These are phyloP conservation scores for Drosophila ochracea DNA, from an alignment of 2,888 invertebrate genomes.

Conservation along the genomic window DNA sequence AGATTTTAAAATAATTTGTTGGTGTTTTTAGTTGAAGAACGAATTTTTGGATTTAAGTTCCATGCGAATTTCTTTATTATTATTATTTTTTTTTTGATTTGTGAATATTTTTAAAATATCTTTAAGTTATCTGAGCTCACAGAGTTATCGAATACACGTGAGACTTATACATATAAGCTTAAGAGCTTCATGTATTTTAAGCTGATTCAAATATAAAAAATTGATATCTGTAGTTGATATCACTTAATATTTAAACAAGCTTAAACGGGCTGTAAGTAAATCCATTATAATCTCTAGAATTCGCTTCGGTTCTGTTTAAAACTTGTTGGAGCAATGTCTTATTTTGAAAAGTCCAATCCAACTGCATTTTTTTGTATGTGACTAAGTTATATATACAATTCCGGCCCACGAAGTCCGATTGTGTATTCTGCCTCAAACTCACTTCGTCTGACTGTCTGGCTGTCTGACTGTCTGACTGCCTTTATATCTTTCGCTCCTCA, in stretches of 20 bases:
- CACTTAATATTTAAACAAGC: not conserved
- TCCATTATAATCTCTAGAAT: not conserved
- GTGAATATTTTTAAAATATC: not conserved
- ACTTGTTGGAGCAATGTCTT: not conserved
- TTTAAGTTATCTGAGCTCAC: not conserved
- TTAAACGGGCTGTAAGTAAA: not conserved
- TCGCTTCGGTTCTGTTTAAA: not conserved
- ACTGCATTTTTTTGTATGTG: not conserved
- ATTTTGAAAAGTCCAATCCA: slow-evolving; percentile 2
- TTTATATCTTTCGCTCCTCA: slow-evolving; percentile 22
- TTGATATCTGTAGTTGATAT: not conserved
- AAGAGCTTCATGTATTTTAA: not conserved
- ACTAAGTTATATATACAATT: slow-evolving; percentile 14
- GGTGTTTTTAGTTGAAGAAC: not conserved
- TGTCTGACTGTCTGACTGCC: slow-evolving; percentile 1
- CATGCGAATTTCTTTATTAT: not conserved
- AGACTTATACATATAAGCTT: not conserved
- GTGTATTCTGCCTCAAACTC: slow-evolving; percentile 8
- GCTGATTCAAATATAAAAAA: not conserved
- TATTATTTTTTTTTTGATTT: no score
- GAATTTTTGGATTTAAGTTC: not conserved
- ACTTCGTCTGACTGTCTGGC: slow-evolving; percentile 1
- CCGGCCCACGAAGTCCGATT: slow-evolving; percentile 18
- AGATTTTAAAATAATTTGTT: not conserved
- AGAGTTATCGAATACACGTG: no score